phyloP scores from a whole-genome alignment of 2,888 invertebrate species.

The Asteroscopus sphinx region DNA sequence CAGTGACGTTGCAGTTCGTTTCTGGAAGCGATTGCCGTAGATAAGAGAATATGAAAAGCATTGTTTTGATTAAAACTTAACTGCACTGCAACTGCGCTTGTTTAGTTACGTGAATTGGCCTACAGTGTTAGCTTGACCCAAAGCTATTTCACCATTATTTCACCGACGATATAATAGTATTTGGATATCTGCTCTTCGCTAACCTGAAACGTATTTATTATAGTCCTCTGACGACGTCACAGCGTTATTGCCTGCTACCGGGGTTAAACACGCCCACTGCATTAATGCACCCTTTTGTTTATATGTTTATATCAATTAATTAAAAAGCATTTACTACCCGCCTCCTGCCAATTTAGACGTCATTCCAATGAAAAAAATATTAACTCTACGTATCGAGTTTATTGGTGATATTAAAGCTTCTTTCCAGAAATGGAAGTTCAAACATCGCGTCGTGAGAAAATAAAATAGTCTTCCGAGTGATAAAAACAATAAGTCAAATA shows the following conservation, averaged over 20 bases:
- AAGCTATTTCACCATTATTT: not conserved
- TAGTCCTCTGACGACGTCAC: slow-evolving; percentile 48
- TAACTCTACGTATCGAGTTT: slow-evolving; percentile 25
- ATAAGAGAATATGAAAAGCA: no score
- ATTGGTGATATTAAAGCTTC: slow-evolving; percentile 38
- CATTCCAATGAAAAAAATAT: slow-evolving; percentile 32
- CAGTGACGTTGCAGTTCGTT: no score
- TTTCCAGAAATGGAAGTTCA: slow-evolving; percentile 15
- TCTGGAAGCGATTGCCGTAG: no score
- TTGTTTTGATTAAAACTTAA: no score
- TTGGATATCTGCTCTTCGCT: not conserved
- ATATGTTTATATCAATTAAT: slow-evolving; percentile 30
- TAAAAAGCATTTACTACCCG: slow-evolving; percentile 40
- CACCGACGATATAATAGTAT: not conserved
- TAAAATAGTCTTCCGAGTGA: slow-evolving; percentile 41
- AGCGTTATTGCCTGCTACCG: slow-evolving; percentile 45
- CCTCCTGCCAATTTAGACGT: slow-evolving; percentile 15
- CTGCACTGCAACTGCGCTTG: no score
- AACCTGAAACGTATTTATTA: slow-evolving; percentile 46
- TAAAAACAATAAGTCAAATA: slow-evolving; percentile 21
- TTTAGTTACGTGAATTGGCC: no score
- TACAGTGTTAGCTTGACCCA: no score
- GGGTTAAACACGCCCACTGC: slow-evolving; percentile 24
- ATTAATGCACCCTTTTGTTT: slow-evolving; percentile 18
- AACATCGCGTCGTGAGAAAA: slow-evolving; percentile 28